Evolutionary conservation across 1,140 invertebrate species (phyloP).

Genomic region (Anoplolepis gracilipes): DNA sequence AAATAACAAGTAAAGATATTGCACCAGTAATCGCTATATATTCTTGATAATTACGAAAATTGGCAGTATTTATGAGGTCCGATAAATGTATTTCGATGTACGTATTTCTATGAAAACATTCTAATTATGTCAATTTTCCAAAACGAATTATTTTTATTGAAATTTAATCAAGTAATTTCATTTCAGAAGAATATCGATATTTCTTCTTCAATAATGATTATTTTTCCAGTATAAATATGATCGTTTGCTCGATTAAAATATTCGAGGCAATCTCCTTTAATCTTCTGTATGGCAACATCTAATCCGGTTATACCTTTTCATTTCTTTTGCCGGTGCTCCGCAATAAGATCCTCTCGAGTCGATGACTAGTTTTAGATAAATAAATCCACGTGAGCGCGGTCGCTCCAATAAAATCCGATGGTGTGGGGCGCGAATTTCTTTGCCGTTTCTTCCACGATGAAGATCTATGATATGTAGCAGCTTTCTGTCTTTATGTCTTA

Average conservation of each 20-base stretch:
- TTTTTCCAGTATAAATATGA: neutral
- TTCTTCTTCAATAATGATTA: neutral
- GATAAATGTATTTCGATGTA: constrained; percentile 31
- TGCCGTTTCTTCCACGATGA: constrained; percentile 21
- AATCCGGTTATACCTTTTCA: constrained; percentile 9
- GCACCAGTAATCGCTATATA: neutral
- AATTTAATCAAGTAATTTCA: neutral
- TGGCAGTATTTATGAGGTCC: neutral
- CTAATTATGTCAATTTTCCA: constrained; percentile 13
- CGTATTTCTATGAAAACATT: constrained; percentile 9
- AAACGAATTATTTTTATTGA: neutral
- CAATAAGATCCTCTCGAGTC: constrained; percentile 10
- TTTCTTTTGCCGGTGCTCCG: neutral
- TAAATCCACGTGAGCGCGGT: constrained; percentile 27
- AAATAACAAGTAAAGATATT: neutral
- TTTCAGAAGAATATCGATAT: neutral
- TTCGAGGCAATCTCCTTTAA: neutral
- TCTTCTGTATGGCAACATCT: neutral
- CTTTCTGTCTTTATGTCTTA: constrained; percentile 13
- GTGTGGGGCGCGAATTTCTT: constrained; percentile 33
- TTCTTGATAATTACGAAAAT: neutral
- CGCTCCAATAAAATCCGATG: constrained; percentile 51
- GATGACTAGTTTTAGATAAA: constrained; percentile 49
- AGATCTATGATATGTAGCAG: constrained; percentile 29
- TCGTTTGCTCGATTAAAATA: neutral